These are phyloP conservation scores for Tenthredo amoena DNA, from an alignment of 2,888 invertebrate genomes.

Conservation along the genomic window DNA sequence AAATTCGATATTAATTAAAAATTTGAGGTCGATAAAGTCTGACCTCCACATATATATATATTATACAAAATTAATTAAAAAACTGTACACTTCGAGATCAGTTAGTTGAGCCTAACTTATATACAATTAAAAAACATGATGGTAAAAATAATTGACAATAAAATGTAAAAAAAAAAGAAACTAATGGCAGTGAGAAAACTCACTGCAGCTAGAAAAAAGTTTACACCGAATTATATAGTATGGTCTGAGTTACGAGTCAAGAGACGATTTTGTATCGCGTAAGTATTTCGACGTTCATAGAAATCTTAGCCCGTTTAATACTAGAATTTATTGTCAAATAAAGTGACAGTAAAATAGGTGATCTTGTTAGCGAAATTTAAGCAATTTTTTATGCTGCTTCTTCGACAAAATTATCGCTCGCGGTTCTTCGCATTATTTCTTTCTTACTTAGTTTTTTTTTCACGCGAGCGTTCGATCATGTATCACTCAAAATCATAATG, in stretches of 20 bases:
- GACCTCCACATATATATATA: neutral
- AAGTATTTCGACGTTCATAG: neutral
- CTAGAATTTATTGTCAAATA: conserved; percentile 22
- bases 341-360: conserved; percentile 14
- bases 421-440: neutral
- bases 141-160: neutral
- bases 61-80: conserved; percentile 33
- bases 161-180: neutral
- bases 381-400: neutral
- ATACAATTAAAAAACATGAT: neutral
- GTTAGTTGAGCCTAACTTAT: conserved; percentile 21
- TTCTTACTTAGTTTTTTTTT: neutral
- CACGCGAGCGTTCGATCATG: neutral
- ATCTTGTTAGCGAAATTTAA: neutral
- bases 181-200: neutral
- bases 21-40: neutral
- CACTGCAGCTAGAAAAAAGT: neutral
- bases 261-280: neutral
- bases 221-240: neutral
- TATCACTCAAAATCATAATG: neutral
- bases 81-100: conserved; percentile 23
- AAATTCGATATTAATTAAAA: conserved; percentile 6
- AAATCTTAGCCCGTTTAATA: conserved; percentile 11
- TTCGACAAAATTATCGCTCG: neutral
- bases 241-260: neutral